Evolutionary conservation across 2,888 invertebrate genomes (phyloP).

Genomic region (Fabriciana adippe): DNA sequence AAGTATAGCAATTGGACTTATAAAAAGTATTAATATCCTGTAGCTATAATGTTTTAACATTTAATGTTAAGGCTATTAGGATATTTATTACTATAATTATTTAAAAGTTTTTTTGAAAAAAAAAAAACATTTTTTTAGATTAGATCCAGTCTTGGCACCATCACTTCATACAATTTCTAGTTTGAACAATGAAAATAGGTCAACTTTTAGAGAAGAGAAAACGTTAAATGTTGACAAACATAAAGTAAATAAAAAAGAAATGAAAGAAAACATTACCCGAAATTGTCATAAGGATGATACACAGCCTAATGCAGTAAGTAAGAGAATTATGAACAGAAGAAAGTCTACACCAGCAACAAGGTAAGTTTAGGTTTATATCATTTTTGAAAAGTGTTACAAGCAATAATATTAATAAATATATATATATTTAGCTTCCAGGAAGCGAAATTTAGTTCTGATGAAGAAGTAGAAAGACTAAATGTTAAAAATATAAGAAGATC

Average conservation of each 20-base stretch:
- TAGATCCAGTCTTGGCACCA: constrained; percentile 33
- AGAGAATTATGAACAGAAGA: constrained; percentile 53
- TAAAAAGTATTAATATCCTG: too few relatives aligned
- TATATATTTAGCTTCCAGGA: constrained; percentile 16
- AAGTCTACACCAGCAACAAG: constrained; percentile 60
- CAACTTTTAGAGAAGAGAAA: constrained; percentile 34
- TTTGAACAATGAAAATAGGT: constrained; percentile 37
- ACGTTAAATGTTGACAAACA: constrained; percentile 41
- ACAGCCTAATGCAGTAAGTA: constrained; percentile 12
- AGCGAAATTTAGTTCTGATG: constrained; percentile 55
- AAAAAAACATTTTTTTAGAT: constrained; percentile 37
- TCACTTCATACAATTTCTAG: constrained; percentile 41
- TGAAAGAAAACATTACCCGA: constrained; percentile 46
- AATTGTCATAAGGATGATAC: constrained; percentile 17
- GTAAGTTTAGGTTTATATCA: constrained; percentile 41
- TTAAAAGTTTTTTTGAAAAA: too few relatives aligned
- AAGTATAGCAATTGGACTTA: too few relatives aligned
- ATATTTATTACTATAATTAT: too few relatives aligned
- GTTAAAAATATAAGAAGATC: constrained; percentile 41
- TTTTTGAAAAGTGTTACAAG: not conserved
- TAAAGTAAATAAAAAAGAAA: constrained; percentile 37
- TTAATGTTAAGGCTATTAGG: too few relatives aligned
- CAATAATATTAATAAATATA: not conserved
- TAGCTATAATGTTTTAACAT: too few relatives aligned
- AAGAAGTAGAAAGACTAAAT: constrained; percentile 49